Evolutionary conservation across 2,888 invertebrate genomes (phyloP), one percentile per base, ranked within the genome.

Genomic region (Sphaeridia pumilis): DNA sequence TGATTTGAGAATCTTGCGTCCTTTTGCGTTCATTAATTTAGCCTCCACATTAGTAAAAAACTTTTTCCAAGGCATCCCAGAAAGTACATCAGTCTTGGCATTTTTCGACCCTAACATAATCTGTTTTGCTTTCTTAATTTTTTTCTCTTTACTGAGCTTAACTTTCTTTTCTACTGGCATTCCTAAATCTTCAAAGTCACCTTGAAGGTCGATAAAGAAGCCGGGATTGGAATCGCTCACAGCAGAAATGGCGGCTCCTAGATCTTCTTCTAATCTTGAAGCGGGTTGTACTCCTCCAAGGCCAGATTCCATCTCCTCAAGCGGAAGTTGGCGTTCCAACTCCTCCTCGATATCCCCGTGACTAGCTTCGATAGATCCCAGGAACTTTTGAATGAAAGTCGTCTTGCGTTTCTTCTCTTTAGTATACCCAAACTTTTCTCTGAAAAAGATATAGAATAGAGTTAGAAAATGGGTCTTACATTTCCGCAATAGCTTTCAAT

Each of bases 31-130:
- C 10, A 42, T 45, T 3, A 57, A 27, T 35, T 58, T 58, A 2
- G 45, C 46, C 26, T 55, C 50, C 31, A 58, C 49, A 46, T 58
- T 56, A 20, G 47, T 51, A 45, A 59, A 58, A 43, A 63, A 57
- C 46, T 52, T 53, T 41, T 48, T 54, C 59, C 58, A 63, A 27
- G 46, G 47, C 24, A 24, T 5, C 45, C 42, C 54, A n/a, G n/a
- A n/a, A n/a, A n/a, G n/a, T 48, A 45, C 55, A 41, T n/a, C 10
- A 20, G 48, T 52, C 52, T 47, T 59, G 17, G 47, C 25, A 14
- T 27, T 49, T 27, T 46, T 46, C n/a, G 14, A 35, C 41, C 25
- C 12, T 2, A 20, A 3, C 21, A 7, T 21, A 22, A 20, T 4
- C 10, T 17, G 10, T 28, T 52, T 46, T 42, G n/a, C 27, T 26